Conservation (phyloP, 2,113 vertebrate species). For the Rhagologus leucostigma region DNA sequence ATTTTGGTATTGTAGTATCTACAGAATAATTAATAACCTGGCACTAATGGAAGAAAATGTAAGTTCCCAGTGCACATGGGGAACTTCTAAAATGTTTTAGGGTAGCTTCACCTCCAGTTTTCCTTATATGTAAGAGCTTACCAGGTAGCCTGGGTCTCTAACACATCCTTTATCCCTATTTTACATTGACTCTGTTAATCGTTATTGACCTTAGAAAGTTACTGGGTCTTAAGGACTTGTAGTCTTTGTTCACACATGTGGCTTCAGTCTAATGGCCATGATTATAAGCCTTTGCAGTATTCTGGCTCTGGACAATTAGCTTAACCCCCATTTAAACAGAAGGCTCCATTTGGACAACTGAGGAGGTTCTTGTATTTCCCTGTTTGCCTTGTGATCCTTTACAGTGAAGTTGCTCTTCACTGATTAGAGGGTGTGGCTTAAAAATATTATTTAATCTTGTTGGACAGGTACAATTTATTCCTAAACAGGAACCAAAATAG, state of each 20-base stretch:
- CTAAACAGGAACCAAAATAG: background rate
- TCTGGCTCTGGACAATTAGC: background rate
- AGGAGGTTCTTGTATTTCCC: background rate
- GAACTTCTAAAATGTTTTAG: background rate
- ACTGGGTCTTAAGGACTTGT: background rate
- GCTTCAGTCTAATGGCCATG: background rate
- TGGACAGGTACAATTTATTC: background rate
- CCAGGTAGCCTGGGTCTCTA: background rate
- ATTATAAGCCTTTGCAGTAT: background rate
- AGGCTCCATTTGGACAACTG: background rate
- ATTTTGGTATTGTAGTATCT: background rate
- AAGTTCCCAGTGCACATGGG: fast-evolving
- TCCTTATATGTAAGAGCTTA: background rate
- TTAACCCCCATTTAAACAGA: background rate
- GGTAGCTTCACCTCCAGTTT: background rate
- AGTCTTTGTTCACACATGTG: background rate
- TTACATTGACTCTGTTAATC: background rate
- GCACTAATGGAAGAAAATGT: background rate
- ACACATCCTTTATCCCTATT: background rate
- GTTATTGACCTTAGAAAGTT: background rate
- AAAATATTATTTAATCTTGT: background rate
- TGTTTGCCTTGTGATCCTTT: background rate
- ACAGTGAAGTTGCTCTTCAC: background rate
- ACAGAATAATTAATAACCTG: background rate
- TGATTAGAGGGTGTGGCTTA: background rate